Percentiles rank a stretch among this genome's conserved stretches.
Conservation (phyloP, 1,140 invertebrate genomes). For the Diorhabda elongata region DNA sequence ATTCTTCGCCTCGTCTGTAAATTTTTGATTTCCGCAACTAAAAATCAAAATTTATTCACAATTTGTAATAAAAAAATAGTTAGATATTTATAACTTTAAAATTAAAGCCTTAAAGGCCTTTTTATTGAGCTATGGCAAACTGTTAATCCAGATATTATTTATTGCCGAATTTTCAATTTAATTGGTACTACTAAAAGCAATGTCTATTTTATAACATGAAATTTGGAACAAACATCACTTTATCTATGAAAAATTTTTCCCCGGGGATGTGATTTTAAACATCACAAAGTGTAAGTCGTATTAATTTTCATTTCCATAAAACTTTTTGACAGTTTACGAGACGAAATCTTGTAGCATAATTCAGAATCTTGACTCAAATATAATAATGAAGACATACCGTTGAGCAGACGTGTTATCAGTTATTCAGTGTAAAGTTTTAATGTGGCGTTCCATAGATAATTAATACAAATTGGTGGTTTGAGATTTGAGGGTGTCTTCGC, state of each 20-base stretch:
- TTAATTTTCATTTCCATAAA: slow-evolving; percentile 32
- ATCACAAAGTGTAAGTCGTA: slow-evolving; percentile 31
- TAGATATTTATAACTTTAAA: too few relatives aligned
- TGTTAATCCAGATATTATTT: too few relatives aligned
- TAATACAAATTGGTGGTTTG: neutral
- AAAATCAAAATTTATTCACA: too few relatives aligned
- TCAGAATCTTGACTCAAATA: slow-evolving; percentile 13
- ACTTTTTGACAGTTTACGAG: slow-evolving; percentile 28
- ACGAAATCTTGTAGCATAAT: slow-evolving; percentile 24
- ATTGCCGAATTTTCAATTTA: too few relatives aligned
- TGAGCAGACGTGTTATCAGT: slow-evolving; percentile 1
- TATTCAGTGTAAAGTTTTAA: slow-evolving; percentile 1
- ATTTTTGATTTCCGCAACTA: too few relatives aligned
- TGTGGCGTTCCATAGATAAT: neutral
- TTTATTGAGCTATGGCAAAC: too few relatives aligned
- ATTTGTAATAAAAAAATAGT: too few relatives aligned
- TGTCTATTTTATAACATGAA: slow-evolving; percentile 13
- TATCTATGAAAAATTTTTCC: slow-evolving; percentile 20
- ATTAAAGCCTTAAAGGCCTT: too few relatives aligned
- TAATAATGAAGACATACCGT: slow-evolving; percentile 16
- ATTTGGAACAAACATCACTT: slow-evolving; percentile 5
- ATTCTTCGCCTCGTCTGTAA: too few relatives aligned
- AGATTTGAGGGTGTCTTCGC: neutral
- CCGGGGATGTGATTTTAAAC: slow-evolving; percentile 28
- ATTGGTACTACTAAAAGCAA: neutral